Percentiles rank a stretch among this genome's conserved stretches.
Evolutionary conservation across 2,797 vertebrate species (phyloP).

Genomic region (Neoniphon sammara): DNA sequence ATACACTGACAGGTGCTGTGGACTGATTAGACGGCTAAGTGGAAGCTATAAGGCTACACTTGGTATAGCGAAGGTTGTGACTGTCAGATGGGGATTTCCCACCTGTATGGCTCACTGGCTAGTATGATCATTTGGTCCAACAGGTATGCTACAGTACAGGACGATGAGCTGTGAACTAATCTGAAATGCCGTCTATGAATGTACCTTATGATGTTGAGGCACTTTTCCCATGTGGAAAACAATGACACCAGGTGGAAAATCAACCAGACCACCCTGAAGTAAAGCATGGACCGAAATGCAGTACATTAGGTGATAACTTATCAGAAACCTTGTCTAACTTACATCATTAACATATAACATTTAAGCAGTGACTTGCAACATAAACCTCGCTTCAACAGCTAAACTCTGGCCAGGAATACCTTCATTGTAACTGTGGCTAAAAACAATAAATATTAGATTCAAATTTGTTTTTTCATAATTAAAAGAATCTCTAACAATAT

Average conservation of each 20-base stretch:
- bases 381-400: constrained; percentile 17
- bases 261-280: constrained; percentile 8
- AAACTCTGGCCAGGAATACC: constrained; percentile 13
- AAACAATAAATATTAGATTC: constrained; percentile 73
- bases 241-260: constrained; percentile 1
- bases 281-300: constrained; percentile 36
- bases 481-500: constrained; percentile 48
- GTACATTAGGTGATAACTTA: constrained; percentile 7
- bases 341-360: neutral
- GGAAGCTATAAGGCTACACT: constrained; percentile 16
- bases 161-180: constrained; percentile 24
- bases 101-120: constrained; percentile 26
- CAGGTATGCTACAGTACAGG: constrained; percentile 44
- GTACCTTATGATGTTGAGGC: constrained; percentile 68
- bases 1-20: constrained; percentile 28
- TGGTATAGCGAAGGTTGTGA: neutral
- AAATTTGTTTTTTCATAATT: constrained; percentile 56
- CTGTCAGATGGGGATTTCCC: neutral
- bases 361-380: constrained; percentile 28
- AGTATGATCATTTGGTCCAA: constrained; percentile 58
- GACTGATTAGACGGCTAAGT: constrained; percentile 23
- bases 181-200: constrained; percentile 40
- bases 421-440: constrained; percentile 35
- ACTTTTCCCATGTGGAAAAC: constrained; percentile 64
- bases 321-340: constrained; percentile 1